Conservation (phyloP, 2,888 invertebrate species). For the Trypoxylon attenuatum region DNA sequence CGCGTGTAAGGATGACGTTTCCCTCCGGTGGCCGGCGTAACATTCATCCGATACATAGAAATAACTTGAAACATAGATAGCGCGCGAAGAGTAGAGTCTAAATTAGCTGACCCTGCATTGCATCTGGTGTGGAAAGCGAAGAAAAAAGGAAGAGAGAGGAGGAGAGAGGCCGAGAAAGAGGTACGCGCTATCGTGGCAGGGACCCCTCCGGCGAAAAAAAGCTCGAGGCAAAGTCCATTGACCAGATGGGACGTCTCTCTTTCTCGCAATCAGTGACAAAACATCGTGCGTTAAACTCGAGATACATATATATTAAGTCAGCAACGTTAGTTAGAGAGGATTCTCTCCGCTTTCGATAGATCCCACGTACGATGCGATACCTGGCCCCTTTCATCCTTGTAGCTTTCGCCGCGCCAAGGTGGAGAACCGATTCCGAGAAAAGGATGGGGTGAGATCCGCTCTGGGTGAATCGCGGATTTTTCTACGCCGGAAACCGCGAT, state of each 20-base stretch:
- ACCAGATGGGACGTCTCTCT: constrained; percentile 59
- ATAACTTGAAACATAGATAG: constrained; percentile 31
- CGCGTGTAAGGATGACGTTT: no score
- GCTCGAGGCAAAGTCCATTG: constrained; percentile 63
- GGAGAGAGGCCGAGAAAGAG: not conserved
- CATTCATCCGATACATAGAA: constrained; percentile 32
- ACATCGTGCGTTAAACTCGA: constrained; percentile 31
- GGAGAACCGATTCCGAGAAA: not conserved
- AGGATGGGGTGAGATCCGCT: not conserved
- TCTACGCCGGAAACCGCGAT: not conserved
- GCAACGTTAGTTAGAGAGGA: no score
- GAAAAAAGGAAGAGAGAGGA: constrained; percentile 7
- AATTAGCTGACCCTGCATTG: constrained; percentile 60
- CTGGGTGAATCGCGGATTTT: not conserved
- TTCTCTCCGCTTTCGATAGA: no score
- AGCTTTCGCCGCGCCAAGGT: no score
- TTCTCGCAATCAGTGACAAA: constrained; percentile 33
- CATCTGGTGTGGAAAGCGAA: constrained; percentile 58
- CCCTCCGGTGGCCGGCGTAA: not conserved
- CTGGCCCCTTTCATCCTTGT: no score
- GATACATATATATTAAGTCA: no score
- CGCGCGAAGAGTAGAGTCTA: constrained; percentile 27
- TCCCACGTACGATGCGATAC: no score
- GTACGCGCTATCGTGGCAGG: constrained; percentile 48
- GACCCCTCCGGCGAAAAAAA: constrained; percentile 28